Evolutionary conservation across 2,797 vertebrate species (phyloP), one percentile per base, ranked within the genome.

Genomic region (Myotis myotis): DNA sequence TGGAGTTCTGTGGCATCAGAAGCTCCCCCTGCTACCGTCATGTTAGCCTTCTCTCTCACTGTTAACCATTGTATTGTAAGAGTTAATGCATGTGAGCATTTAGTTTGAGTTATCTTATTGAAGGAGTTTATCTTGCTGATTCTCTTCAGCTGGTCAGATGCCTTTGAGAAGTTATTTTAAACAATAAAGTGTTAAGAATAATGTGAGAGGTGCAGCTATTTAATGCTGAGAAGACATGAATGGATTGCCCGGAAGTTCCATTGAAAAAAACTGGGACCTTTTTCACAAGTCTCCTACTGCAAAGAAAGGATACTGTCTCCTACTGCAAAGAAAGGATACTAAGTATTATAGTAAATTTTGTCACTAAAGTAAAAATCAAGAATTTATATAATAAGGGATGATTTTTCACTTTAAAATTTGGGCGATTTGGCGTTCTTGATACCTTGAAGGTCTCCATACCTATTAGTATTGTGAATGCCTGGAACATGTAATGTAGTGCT

Each of bases 81-180:
- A 84, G 71, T 75, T 94, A 55, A 1, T 83, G 47, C 81, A 53
- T 6, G 23, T 33, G 75, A 91, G n/a, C 60, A 23, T 82, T 92
- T 81, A 3, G 47, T 44, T 85, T 72, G 51, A 92, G 57, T 95
- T 62, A 91, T 47, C 33, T 91, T 62, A 91, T 41, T 25, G 89
- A 66, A 84, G 55, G 17, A 79, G 64, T 93, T 83, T 91, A 33
- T 70, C 70, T 93, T 87, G 74, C 28, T 78, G 33, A 66, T 92
- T 93, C 66, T 96, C 28, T 53, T 89, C 25, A 96, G 70, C 22
- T 87, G 33, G 51, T 87, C 30, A 71, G 64, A 72, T 96, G n/a
- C 44, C 70, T 84, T 95, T 62, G 60, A 89, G 55, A 97, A 93
- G 74, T 93, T 87, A n/a, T 94, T 89, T 91, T 96, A 66, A 68